phyloP scores from a whole-genome alignment of 1,140 invertebrate genomes.

The Aporrectodea caliginosa region DNA sequence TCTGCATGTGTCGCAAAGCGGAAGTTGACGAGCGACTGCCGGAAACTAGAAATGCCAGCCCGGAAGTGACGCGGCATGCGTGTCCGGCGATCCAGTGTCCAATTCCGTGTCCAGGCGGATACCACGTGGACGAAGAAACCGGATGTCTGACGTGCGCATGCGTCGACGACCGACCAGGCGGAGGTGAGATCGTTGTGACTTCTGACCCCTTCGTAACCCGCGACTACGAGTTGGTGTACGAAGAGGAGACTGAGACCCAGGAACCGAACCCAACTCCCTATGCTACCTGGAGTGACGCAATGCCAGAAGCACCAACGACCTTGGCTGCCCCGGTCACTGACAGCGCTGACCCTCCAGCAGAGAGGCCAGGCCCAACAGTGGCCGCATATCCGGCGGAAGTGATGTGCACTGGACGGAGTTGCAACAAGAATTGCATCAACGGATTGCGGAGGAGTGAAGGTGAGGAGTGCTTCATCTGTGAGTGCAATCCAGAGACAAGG shows the following conservation, averaged over 20 bases:
- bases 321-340: no score
- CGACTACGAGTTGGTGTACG: no score
- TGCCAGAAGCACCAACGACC: no score
- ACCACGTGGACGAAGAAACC: neutral
- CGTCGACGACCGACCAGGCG: neutral
- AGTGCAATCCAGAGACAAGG: neutral
- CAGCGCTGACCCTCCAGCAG: no score
- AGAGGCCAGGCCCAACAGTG: no score
- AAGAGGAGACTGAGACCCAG: neutral
- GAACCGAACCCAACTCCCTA: neutral
- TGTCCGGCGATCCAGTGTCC: neutral
- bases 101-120: neutral
- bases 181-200: no score
- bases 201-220: no score
- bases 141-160: neutral
- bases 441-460: neutral
- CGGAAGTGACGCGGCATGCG: no score
- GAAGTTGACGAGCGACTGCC: neutral
- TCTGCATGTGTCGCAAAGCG: neutral
- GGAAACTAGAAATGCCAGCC: neutral
- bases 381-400: neutral
- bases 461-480: neutral
- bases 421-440: neutral
- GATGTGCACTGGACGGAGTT: neutral
- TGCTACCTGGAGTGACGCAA: no score